Percentiles rank a stretch among this genome's conserved stretches.
phyloP scores from a whole-genome alignment of 2,113 vertebrate species.

The Thunnus thynnus region DNA sequence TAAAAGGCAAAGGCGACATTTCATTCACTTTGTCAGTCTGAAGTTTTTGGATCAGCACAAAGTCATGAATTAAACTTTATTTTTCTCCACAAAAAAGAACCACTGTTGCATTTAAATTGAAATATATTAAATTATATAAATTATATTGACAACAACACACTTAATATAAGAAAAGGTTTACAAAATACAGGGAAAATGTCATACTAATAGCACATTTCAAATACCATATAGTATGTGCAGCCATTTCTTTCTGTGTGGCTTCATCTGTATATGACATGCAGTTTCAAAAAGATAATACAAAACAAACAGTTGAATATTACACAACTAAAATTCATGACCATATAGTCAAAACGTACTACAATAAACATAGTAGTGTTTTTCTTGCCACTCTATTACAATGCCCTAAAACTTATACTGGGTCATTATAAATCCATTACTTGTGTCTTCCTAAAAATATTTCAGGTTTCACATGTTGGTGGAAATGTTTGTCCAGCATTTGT shows the following conservation, averaged over 20 bases:
- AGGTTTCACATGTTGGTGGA: not conserved
- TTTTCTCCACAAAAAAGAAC: slow-evolving; percentile 73
- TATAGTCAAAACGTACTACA: not conserved
- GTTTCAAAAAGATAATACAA: slow-evolving; percentile 33
- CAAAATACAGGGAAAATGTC: slow-evolving; percentile 34
- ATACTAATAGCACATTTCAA: slow-evolving; percentile 16
- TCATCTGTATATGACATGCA: slow-evolving; percentile 34
- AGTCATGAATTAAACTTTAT: slow-evolving; percentile 32
- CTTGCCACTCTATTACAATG: slow-evolving; percentile 14
- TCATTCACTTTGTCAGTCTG: not conserved
- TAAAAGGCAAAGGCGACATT: too few species aligned
- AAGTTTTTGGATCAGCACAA: not conserved
- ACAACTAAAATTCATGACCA: not conserved
- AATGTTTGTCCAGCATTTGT: slow-evolving; percentile 37
- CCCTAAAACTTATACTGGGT: not conserved
- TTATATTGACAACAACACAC: slow-evolving; percentile 61
- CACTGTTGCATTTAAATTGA: slow-evolving; percentile 62
- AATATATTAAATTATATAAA: slow-evolving; percentile 89
- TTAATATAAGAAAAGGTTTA: slow-evolving; percentile 14
- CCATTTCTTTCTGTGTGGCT: not conserved
- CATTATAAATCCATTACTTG: not conserved
- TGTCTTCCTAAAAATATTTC: slow-evolving; percentile 8
- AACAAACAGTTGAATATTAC: slow-evolving; percentile 18
- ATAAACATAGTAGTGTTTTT: not conserved
- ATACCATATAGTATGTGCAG: slow-evolving; percentile 19